Evolutionary conservation across 2,797 vertebrate species (phyloP).

Genomic region (Semaprochilodus insignis): DNA sequence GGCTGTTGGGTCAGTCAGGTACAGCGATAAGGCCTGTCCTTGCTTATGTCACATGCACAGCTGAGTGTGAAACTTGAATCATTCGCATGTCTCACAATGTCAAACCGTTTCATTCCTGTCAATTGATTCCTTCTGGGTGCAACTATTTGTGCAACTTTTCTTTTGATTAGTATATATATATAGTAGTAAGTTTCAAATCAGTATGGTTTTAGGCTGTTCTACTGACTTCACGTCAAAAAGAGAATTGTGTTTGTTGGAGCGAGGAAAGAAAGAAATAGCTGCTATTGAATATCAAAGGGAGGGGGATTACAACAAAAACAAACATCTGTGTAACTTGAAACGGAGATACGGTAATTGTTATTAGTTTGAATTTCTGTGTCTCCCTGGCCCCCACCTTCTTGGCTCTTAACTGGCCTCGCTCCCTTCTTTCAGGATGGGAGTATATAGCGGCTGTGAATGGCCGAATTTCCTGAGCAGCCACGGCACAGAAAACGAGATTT

Average conservation of each 20-base stretch:
- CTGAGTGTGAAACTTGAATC: too few species aligned
- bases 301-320: slow-evolving; percentile 71
- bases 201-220: not conserved
- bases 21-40: too few species aligned
- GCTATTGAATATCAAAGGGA: slow-evolving; percentile 76
- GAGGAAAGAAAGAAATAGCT: slow-evolving; percentile 65
- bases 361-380: slow-evolving; percentile 77
- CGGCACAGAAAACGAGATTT: slow-evolving; percentile 76
- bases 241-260: slow-evolving; percentile 60
- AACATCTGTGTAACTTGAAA: slow-evolving; percentile 73
- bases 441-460: slow-evolving; percentile 80
- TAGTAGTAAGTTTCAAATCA: too few species aligned
- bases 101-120: too few species aligned
- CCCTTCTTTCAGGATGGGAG: slow-evolving; percentile 85
- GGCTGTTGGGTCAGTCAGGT: too few species aligned
- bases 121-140: too few species aligned
- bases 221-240: not conserved
- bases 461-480: slow-evolving; percentile 80
- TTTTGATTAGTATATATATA: too few species aligned
- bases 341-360: slow-evolving; percentile 79
- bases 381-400: slow-evolving; percentile 59
- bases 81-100: too few species aligned
- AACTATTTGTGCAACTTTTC: too few species aligned
- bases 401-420: slow-evolving; percentile 71
- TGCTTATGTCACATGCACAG: too few species aligned